Base-by-base conservation (phyloP, 2,797 vertebrate genomes). In the Pseudochaenichthys georgianus region DNA sequence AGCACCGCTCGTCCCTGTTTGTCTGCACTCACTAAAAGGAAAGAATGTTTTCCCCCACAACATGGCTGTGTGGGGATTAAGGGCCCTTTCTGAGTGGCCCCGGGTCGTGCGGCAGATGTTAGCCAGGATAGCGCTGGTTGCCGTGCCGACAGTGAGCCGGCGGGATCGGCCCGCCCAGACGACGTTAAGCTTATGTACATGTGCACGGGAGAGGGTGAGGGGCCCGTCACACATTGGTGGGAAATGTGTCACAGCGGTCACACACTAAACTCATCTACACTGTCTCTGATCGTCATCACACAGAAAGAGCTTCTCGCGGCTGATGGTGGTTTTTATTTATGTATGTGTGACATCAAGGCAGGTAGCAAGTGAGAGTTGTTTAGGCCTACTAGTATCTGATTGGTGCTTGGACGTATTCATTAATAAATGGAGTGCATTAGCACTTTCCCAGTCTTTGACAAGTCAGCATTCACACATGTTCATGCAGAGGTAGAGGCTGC, bases 71-170 rank as follows among this genome's bases (percentile, higher is more conserved):
- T 85, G 82, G 86, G 93, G 94, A 95, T 95, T 94, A 93, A 93
- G 87, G 34, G 77, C 85, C 92, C 88, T 89, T 91, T 93, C 89
- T 88, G 86, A 83, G 88, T 83, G 87, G 90, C 90, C 92, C 89
- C 65, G 83, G 93, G 92, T 94, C 83, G 86, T 82, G 81, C 84
- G 87, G 90, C 93, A 94, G 93, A 94, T 94, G 92, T 93, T 93
- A 88, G 89, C 86, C 87, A 84, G 89, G 94, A 94, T 95, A 93
- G 92, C 5, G 72, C 83, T 85, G 16, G 93, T 92, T 94, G 92
- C 92, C 86, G 87, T 91, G 93, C 89, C 92, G 90, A 93, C 93
- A 70, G 90, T 74, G 86, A 85, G 86, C 82, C 78, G 75, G 77
- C 72, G 76, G 89, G 92, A 90, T 87, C 51, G 87, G 77, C 80